Evolutionary conservation across 2,797 vertebrate species (phyloP).

Genomic region (Tinamus major): DNA sequence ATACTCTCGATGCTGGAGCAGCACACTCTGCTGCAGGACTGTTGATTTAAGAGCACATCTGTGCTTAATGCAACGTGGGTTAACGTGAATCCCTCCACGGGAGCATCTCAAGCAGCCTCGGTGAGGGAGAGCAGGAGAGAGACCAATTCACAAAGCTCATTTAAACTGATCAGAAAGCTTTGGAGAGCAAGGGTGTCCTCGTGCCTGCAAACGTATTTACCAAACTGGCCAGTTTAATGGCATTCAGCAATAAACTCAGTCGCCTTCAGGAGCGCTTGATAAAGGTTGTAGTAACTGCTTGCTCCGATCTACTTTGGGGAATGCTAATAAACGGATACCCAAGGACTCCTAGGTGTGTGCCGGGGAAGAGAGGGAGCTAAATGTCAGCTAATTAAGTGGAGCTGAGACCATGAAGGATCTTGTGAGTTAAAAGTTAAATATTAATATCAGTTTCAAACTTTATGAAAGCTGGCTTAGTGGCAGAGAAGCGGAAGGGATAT

Average conservation of each 20-base stretch:
- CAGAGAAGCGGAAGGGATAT: constrained; percentile 28
- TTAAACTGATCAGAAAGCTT: constrained; percentile 15
- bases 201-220: constrained; percentile 64
- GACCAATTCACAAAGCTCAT: constrained; percentile 55
- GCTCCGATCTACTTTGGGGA: constrained; percentile 58
- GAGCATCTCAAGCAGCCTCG: constrained; percentile 22
- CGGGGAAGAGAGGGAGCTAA: constrained; percentile 35
- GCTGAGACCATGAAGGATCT: constrained; percentile 66
- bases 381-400: constrained; percentile 63
- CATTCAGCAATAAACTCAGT: constrained; percentile 53
- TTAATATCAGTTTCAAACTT: constrained; percentile 70
- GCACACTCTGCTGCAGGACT: neutral
- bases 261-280: constrained; percentile 58
- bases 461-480: constrained; percentile 33
- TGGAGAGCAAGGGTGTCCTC: constrained; percentile 11
- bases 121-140: neutral
- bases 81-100: constrained; percentile 46
- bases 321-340: constrained; percentile 47
- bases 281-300: constrained; percentile 39
- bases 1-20: neutral
- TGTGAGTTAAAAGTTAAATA: constrained; percentile 66
- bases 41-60: constrained; percentile 58
- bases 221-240: constrained; percentile 13
- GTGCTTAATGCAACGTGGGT: constrained; percentile 57
- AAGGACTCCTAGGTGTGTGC: constrained; percentile 39